Conservation (phyloP, 2,888 invertebrate genomes). For the Chalcis sispes region DNA sequence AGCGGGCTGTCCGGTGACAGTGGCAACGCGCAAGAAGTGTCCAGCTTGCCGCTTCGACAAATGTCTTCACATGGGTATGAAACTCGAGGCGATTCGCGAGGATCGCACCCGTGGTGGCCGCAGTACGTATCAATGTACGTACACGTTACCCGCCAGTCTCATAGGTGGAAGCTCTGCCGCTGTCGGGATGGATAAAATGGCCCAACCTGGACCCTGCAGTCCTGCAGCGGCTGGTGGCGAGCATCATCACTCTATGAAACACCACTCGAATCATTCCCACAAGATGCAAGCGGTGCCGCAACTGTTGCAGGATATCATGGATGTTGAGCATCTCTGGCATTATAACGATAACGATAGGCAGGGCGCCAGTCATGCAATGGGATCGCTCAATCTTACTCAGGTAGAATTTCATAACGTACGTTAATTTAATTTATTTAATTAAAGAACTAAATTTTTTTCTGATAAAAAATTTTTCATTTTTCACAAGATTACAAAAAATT, state of each 20-base stretch:
- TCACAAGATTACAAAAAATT: too few relatives aligned
- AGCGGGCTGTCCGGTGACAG: conserved; percentile 93
- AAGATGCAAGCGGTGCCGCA: conserved; percentile 74
- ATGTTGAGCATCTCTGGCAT: conserved; percentile 96
- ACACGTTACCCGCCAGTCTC: conserved; percentile 85
- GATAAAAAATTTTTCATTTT: too few relatives aligned
- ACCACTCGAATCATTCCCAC: conserved; percentile 73
- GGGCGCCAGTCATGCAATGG: conserved; percentile 78
- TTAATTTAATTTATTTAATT: too few relatives aligned
- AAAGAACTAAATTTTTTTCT: too few relatives aligned
- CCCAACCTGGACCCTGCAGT: conserved; percentile 69
- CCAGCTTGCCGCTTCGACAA: conserved; percentile 98
- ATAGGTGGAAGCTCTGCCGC: conserved; percentile 77
- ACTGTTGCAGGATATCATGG: conserved; percentile 90
- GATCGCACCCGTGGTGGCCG: conserved; percentile 96
- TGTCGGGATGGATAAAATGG: conserved; percentile 75
- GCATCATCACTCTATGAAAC: conserved; percentile 71
- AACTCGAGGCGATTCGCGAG: conserved; percentile 96
- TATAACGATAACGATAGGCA: conserved; percentile 89
- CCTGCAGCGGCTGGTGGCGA: conserved; percentile 72
- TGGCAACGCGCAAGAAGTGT: conserved; percentile 96
- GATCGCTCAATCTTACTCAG: conserved; percentile 54
- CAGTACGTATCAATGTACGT: conserved; percentile 96
- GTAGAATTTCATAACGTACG: too few relatives aligned
- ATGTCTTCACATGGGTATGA: conserved; percentile 97